Conservation (phyloP, 2,113 vertebrate species). For the Hippoglossus stenolepis region DNA sequence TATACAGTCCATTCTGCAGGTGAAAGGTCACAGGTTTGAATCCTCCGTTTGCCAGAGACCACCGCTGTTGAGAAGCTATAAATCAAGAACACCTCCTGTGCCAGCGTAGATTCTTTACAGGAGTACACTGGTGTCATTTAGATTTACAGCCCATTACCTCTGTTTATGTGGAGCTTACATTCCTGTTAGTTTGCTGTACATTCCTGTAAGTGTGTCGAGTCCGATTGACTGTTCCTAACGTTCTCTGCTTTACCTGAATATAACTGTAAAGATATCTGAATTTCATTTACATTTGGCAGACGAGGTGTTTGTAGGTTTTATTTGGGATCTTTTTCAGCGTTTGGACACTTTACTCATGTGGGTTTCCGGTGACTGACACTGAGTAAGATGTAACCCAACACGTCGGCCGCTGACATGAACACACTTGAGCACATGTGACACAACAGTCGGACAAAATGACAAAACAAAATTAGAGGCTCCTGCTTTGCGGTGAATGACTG, state of each 20-base stretch:
- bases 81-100: slow-evolving; percentile 36
- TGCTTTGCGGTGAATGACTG: slow-evolving; percentile 25
- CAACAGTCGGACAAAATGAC: background rate
- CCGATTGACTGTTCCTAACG: background rate
- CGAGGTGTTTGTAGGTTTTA: slow-evolving; percentile 3
- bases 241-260: background rate
- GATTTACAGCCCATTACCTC: slow-evolving; percentile 53
- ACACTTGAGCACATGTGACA: background rate
- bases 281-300: background rate
- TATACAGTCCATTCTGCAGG: background rate
- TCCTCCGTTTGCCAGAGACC: slow-evolving; percentile 25
- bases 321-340: background rate
- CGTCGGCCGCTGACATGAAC: background rate
- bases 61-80: slow-evolving; percentile 22
- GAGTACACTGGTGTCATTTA: slow-evolving; percentile 27
- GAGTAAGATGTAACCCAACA: background rate
- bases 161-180: slow-evolving; percentile 49
- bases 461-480: slow-evolving; percentile 16
- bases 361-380: slow-evolving; percentile 8
- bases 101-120: slow-evolving; percentile 24
- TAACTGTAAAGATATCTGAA: background rate
- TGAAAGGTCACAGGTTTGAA: slow-evolving; percentile 30
- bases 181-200: slow-evolving; percentile 48
- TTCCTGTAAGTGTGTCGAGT: slow-evolving; percentile 34
- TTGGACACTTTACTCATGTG: background rate